Base-by-base conservation (phyloP, 1,140 invertebrate species). In the Chironomus tepperi region DNA sequence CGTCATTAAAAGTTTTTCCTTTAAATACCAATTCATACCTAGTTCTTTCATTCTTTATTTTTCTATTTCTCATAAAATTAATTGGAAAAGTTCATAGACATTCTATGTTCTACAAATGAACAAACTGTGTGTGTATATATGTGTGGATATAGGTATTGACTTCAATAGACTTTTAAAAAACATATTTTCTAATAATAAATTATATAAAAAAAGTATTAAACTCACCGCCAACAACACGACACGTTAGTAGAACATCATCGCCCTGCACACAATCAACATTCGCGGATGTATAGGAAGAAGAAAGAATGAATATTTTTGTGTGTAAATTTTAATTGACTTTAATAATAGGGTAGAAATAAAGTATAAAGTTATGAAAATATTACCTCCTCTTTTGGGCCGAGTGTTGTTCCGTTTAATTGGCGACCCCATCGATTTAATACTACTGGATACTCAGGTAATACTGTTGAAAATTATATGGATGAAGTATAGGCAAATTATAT, bases 361-460 rank as follows among this genome's bases (percentile, higher is more conserved):
- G 5, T 34, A 34, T n/a, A 34, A 34, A 34, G n/a, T 67, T 19
- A 67, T 67, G 64, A 18, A 21, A 18, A 9, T 70, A 1, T 70
- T 70, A 70, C 65, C 19, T 93, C 91, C 77, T 91, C 88, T 78
- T 88, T 85, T 1, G 91, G 91, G 3, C 91, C 92, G 2, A 91
- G 85, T 0, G 88, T 87, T 73, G 86, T 85, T 77, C 89, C 89
- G 74, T 85, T 84, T 78, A 90, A 83, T 77, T 87, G 85, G 42
- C 88, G 85, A 1, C 89, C 86, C 87, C 86, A 88, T 79, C 87
- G 84, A 81, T 93, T 90, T 76, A 92, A 85, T 77, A 94, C 91
- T 73, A 89, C 88, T 9, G 91, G 91, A 78, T 89, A 87, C 77
- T 91, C 90, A 0, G 92, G 92, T 65, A 91, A 90, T 76, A 93